Conservation (phyloP, 2,797 vertebrate genomes). For the Anableps anableps region DNA sequence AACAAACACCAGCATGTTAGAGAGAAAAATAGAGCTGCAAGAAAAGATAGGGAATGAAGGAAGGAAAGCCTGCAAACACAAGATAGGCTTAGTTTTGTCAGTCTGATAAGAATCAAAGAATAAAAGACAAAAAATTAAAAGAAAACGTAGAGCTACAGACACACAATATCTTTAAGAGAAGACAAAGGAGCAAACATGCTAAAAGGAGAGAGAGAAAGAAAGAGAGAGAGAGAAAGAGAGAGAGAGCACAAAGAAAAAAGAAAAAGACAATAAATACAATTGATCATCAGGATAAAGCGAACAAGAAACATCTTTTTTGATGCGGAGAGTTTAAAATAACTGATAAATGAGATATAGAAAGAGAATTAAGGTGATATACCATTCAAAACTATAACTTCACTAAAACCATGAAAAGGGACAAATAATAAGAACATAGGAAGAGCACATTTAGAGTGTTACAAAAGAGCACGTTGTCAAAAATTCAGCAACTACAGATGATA, state of each 20-base stretch:
- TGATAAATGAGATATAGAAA: constrained; percentile 40
- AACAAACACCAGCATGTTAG: constrained; percentile 81
- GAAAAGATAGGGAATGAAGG: constrained; percentile 78
- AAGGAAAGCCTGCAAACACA: constrained; percentile 82
- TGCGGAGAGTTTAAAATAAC: constrained; percentile 57
- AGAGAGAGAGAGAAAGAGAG: constrained; percentile 67
- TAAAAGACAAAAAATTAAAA: constrained; percentile 63
- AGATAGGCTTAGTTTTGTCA: constrained; percentile 83
- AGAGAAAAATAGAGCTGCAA: constrained; percentile 78
- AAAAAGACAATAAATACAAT: constrained; percentile 75
- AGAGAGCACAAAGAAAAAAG: constrained; percentile 65
- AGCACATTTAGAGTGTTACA: constrained; percentile 81
- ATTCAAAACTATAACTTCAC: constrained; percentile 57
- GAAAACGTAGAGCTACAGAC: constrained; percentile 62
- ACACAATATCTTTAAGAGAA: constrained; percentile 71
- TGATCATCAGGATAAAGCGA: constrained; percentile 67
- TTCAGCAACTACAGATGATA: constrained; percentile 31
- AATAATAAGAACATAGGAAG: constrained; percentile 66
- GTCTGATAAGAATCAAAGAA: constrained; percentile 79
- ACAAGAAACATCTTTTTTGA: constrained; percentile 49
- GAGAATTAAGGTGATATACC: constrained; percentile 48
- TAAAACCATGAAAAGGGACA: constrained; percentile 65
- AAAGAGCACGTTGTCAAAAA: constrained; percentile 60
- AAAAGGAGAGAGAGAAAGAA: constrained; percentile 69
- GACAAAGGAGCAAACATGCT: constrained; percentile 70